Base-by-base conservation (phyloP, 30 jellyfish, hydroid and myxozoan genomes). In the Clytia hemisphaerica region DNA sequence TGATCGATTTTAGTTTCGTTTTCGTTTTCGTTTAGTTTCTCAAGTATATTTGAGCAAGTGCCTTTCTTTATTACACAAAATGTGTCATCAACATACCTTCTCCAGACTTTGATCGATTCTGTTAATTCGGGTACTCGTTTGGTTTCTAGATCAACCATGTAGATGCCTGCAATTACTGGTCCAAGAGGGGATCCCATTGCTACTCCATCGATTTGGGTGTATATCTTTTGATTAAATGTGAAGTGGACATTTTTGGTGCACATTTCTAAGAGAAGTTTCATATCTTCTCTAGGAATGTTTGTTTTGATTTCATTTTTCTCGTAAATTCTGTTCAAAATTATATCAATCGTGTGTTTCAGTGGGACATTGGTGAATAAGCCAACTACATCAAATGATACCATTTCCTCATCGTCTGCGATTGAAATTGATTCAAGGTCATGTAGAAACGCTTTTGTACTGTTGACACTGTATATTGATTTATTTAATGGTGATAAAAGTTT, bases 101-200 rank as follows among this genome's bases (percentile, higher is more conserved):
- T 58, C 72, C 60, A 58, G 29, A 27, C 27, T 24, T 14, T 5
- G 54, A 58, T 58, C 18, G 3, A 4, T 58, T 31, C 63, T 16
- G 63, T 6, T 7, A 24, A 32, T 46, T 46, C 31, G 46, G 72
- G 72, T 5, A 58, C 54, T 58, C 26, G 31, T 24, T 27, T 24
- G 26, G 6, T 6, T 32, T 58, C 72, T 27, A 58, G 31, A 22
- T 58, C 72, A 24, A 58, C 72, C 72, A 58, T 58, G 58, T 22
- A 58, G 31, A 58, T 58, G 26, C 46, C 72, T 22, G 72, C 72
- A 16, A 58, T 22, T 27, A 58, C 72, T 4, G 72, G 72, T 22
- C 51, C 72, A 46, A 58, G 12, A 14, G 72, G 72, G 18, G 46
- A 31, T 16, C 72, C 72, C 72, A 58, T 58, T 5, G 54, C 72